Base-by-base conservation (phyloP, 2,113 vertebrate genomes). In the Tragelaphus buxtoni region DNA sequence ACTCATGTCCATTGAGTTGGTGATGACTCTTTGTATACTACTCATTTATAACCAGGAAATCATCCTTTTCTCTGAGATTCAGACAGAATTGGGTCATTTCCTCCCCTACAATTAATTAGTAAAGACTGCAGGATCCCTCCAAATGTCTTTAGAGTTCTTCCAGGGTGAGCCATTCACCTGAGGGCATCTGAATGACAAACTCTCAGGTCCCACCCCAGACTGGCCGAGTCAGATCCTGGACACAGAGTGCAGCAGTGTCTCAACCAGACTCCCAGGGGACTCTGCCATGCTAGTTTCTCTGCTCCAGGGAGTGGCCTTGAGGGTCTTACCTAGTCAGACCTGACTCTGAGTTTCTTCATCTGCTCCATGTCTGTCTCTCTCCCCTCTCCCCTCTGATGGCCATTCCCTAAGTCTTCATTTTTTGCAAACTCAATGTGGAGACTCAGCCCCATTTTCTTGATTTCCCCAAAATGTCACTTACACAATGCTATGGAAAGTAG, bases 301-400 rank as follows among this genome's bases (percentile, higher is more conserved):
- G 35, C 51, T 32, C 51, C 30, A 18, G 3, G 49, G 28, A 35
- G 4, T 16, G 17, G 20, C 30, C 22, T 49, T 32, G 49, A 61
- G n/a, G 12, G 32, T 22, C 18, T n/a, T 58, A 18, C 5, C 24
- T 14, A 4, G 18, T 42, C 81, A 83, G 30, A 8, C 20, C 26
- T 39, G 13, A 17, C 20, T 16, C 53, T 53, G 80, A 72, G 30
- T 14, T 42, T 79, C 63, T 26, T 1, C 4, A 45, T n/a, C 32
- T 9, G 0, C 3, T 42, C 39, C 3, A 12, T 4, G 0, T 24
- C 55, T 3, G 28, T 61, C 18, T 39, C 16, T n/a, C 58, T 55
- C 16, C 1, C 0, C 5, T 63, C 42, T 14, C 14, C 17, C 3
- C 63, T 9, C 9, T 87, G 6, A 24, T 10, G 17, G 32, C n/a